Base-by-base conservation (phyloP, 2,113 vertebrate genomes). In the Toxotes jaculatrix region DNA sequence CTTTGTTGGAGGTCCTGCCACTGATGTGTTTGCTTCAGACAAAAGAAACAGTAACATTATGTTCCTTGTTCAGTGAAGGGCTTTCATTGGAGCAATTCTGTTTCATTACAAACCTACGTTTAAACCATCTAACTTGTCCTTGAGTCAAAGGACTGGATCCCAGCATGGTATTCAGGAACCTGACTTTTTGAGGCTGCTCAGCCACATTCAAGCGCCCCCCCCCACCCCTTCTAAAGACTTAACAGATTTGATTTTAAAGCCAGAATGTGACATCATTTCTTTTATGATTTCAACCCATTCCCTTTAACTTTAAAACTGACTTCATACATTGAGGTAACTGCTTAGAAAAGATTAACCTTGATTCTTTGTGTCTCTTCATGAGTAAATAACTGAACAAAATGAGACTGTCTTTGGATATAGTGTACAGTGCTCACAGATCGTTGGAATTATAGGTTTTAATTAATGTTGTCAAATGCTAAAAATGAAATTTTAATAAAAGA, bases 11-110 rank as follows among this genome's bases (percentile, higher is more conserved):
- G 59, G 68, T 43, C 34, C 59, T 51, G 23, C 78, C 64, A 80
- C 55, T 69, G 23, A 69, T 83, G 59, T 66, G 47, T 88, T 81
- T 79, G 67, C 21, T 13, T 36, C 17, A 59, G 40, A 65, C 31
- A 36, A 32, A 60, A 47, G 17, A 65, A 51, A n/a, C 8, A 7
- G 47, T 19, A 5, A 49, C 27, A 27, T 27, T 17, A 49, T 73
- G 71, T 61, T 62, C 7, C 55, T 61, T 2, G 6, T 53, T 60
- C 8, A 47, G 5, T 16, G 43, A 45, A 49, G 31, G 12, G 10
- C 36, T 40, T 68, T 78, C 57, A 68, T 21, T 57, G 9, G 45
- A 69, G 27, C 64, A 63, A 12, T 36, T 8, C 16, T 43, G 34
- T 9, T 36, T 62, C 17, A 65, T 31, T 17, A 42, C 36, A 53